Evolutionary conservation across 2,113 vertebrate species (phyloP).

Genomic region (Marcusenius ussheri): DNA sequence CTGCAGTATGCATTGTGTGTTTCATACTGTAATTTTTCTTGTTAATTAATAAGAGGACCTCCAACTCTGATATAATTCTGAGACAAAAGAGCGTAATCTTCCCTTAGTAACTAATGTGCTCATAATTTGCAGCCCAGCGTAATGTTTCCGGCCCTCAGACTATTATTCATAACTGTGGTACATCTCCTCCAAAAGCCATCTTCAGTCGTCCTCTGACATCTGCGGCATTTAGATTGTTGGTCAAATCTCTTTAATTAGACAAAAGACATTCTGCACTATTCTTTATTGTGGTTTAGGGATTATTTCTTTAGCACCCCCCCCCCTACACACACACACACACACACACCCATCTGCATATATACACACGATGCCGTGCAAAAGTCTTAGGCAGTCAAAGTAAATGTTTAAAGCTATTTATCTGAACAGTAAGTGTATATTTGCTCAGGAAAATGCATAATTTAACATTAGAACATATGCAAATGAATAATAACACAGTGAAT

Average conservation of each 20-base stretch:
- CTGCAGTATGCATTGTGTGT: neutral
- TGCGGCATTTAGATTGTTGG: conserved; percentile 15
- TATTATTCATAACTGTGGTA: neutral
- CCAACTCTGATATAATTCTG: conserved; percentile 2
- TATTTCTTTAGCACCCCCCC: neutral
- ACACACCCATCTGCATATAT: neutral
- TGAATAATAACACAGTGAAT: neutral
- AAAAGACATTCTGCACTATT: conserved; percentile 12
- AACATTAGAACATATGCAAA: neutral
- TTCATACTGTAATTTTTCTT: neutral
- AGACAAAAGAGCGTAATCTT: neutral
- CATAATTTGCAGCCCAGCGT: neutral
- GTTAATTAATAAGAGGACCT: neutral
- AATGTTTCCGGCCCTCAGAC: neutral
- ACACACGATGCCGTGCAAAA: neutral
- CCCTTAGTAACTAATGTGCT: neutral
- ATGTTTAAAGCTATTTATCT: neutral
- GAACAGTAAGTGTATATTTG: neutral
- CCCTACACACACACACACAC: neutral
- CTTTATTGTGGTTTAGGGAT: neutral
- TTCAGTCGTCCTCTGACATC: neutral
- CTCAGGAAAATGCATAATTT: neutral
- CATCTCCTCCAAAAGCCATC: neutral
- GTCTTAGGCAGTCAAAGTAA: neutral
- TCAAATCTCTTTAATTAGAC: conserved; percentile 10